phyloP scores from a whole-genome alignment of 2,888 invertebrate species.

The Drosophila mimetica region DNA sequence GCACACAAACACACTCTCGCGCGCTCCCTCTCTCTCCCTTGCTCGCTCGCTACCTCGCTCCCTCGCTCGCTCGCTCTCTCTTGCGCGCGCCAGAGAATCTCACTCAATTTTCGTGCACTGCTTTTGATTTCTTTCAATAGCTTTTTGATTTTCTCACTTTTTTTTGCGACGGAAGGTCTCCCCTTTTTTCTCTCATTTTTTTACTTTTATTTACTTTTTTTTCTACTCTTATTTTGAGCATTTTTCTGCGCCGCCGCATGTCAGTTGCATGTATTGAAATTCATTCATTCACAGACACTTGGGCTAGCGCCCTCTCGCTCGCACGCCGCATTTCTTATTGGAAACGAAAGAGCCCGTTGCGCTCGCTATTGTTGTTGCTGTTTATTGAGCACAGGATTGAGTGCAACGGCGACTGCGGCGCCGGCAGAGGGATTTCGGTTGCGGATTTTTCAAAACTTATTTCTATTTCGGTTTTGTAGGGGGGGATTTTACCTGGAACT shows the following conservation, averaged over 20 bases:
- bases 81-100: slow-evolving; percentile 1
- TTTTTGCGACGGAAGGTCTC: slow-evolving; percentile 40
- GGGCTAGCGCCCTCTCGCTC: slow-evolving; percentile 38
- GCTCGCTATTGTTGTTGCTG: slow-evolving; percentile 19
- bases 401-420: slow-evolving; percentile 49
- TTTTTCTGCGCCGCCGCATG: slow-evolving; percentile 75
- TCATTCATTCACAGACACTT: slow-evolving; percentile 76
- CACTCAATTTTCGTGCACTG: slow-evolving; percentile 52
- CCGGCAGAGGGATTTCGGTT: slow-evolving; percentile 5
- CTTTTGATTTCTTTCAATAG: slow-evolving; percentile 77
- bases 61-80: neutral
- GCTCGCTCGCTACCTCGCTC: neutral
- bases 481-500: neutral
- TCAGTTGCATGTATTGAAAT: slow-evolving; percentile 81
- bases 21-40: neutral
- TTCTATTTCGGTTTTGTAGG: neutral
- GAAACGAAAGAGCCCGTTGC: slow-evolving; percentile 59
- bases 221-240: slow-evolving; percentile 62
- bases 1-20: slow-evolving; percentile 31
- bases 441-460: slow-evolving; percentile 3
- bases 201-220: neutral
- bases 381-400: slow-evolving; percentile 72
- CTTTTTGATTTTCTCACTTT: slow-evolving; percentile 62
- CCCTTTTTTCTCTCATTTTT: slow-evolving; percentile 17
- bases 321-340: slow-evolving; percentile 74